A percentile compares a stretch with the other conserved stretches of the same genome.
These are phyloP conservation scores for Gymnodraco acuticeps DNA, from an alignment of 2,797 vertebrate species.

Conservation along the genomic window DNA sequence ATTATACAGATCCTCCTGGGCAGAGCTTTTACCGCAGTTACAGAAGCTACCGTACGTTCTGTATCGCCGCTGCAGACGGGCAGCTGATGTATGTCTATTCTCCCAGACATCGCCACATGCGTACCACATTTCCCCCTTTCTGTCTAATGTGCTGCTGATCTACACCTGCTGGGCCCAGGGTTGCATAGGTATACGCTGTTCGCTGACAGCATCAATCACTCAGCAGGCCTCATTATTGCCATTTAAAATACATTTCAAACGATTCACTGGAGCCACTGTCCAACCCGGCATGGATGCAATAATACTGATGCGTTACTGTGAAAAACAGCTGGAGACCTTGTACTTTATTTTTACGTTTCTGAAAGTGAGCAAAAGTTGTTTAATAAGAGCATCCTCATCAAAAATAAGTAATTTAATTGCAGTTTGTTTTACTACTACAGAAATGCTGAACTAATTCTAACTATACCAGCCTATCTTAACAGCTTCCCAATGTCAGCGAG, in stretches of 20 bases:
- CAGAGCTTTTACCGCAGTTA: conserved; percentile 52
- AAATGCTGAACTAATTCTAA: conserved; percentile 5
- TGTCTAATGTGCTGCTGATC: conserved; percentile 84
- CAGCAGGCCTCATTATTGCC: conserved; percentile 83
- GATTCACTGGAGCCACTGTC: conserved; percentile 62
- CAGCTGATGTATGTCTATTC: conserved; percentile 67
- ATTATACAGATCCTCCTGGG: conserved; percentile 69
- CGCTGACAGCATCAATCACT: conserved; percentile 85
- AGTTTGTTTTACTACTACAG: conserved; percentile 15
- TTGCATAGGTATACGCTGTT: conserved; percentile 79
- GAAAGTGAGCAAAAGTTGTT: conserved; percentile 24
- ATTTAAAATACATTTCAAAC: conserved; percentile 85
- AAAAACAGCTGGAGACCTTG: conserved; percentile 44
- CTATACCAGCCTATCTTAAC: conserved; percentile 22
- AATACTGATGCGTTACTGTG: conserved; percentile 49
- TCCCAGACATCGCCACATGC: conserved; percentile 68
- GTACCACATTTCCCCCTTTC: conserved; percentile 78
- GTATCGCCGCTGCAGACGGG: conserved; percentile 50
- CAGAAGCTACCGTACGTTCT: conserved; percentile 41
- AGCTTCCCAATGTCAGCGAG: conserved; percentile 43
- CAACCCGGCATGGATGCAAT: conserved; percentile 48
- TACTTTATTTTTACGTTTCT: conserved; percentile 4
- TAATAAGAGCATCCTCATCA: conserved; percentile 26
- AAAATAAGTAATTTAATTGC: conserved; percentile 19
- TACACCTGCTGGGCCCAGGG: conserved; percentile 82